Base-by-base conservation (phyloP, 2,888 invertebrate genomes). In the Gortyna flavago region DNA sequence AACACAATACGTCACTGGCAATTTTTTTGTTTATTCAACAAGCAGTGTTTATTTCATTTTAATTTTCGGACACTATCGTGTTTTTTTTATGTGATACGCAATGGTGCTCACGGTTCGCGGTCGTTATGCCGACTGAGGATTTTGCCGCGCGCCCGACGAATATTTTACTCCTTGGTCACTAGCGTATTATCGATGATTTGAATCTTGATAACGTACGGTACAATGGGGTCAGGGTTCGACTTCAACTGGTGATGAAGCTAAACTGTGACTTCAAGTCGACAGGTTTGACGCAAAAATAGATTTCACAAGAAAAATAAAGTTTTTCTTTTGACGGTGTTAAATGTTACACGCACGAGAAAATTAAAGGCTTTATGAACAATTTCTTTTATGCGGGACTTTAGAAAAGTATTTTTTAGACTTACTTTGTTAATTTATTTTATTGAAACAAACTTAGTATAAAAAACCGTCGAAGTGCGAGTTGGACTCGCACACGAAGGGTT, bases 221-320 rank as follows among this genome's bases (percentile, higher is more conserved):
- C 92, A 93, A 93, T 90, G 92, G 92, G 96, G 96, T 96, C 96
- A 96, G 93, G 95, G 96, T 92, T 94, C 89, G 89, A 92, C 93
- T 92, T 91, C 89, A 91, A 91, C 91, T 91, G 89, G 90, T 91
- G 88, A 89, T 88, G 87, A 88, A 90, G 87, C 85, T 82, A 87
- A 89, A 86, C 84, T 77, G 72, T 88, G 86, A 88, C 88, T 87
- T 84, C 76, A 66, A 79, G 71, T 59, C 72, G 74, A 85, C 80
- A 84, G 79, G 59, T 82, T 80, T 78, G 72, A 82, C 77, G 72
- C n/a, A 82, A 85, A 72, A 84, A 86, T 86, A 78, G 77, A 72
- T 83, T 85, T 77, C 62, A 9, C 44, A 64, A 32, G 75, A 54
- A 74, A 77, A 61, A 77, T 74, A 77, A 18, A 57, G 59, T n/a